These are phyloP conservation scores for Erethizon dorsatum DNA, from an alignment of 2,797 vertebrate species.

Conservation along the genomic window DNA sequence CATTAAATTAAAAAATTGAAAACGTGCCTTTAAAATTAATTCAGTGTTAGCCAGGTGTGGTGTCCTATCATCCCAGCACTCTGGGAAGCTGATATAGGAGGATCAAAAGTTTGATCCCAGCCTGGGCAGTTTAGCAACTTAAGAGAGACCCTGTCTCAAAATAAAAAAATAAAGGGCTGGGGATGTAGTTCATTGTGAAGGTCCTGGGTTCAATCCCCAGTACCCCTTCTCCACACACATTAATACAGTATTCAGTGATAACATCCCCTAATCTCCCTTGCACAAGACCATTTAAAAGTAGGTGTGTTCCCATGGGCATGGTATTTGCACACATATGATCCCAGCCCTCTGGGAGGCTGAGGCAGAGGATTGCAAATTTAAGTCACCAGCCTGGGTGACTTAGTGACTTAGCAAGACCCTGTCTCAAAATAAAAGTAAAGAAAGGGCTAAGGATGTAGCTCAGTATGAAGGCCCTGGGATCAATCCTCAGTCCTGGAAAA, in stretches of 20 bases:
- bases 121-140: neutral
- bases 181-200: neutral
- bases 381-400: neutral
- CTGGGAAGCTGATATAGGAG: neutral
- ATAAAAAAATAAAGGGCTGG: neutral
- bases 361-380: neutral
- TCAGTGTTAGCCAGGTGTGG: neutral
- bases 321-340: neutral
- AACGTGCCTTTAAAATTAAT: constrained; percentile 50
- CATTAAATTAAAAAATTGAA: neutral
- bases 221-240: neutral
- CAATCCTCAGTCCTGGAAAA: neutral
- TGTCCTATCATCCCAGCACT: neutral
- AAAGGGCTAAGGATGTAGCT: neutral
- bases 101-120: neutral
- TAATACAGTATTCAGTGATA: neutral
- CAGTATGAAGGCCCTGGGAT: neutral
- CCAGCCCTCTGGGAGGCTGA: neutral
- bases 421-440: neutral
- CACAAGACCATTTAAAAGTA: constrained; percentile 54
- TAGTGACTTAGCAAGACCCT: neutral
- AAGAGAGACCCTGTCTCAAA: neutral
- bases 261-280: neutral
- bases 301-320: neutral
- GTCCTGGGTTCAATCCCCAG: neutral